These are phyloP conservation scores for Erythrolamprus reginae DNA, from an alignment of 2,113 vertebrate species.

Conservation along the genomic window DNA sequence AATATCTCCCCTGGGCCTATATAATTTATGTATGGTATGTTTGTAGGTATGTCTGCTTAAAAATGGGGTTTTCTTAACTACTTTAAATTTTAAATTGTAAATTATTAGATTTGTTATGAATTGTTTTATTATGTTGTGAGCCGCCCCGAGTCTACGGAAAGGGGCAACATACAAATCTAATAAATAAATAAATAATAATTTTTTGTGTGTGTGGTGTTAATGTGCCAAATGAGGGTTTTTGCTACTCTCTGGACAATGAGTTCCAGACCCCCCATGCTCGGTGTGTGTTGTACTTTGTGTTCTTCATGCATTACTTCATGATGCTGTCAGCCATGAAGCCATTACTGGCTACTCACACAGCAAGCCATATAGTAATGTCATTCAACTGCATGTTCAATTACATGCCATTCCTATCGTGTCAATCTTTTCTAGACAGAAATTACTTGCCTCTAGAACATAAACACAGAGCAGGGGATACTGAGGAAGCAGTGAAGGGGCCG, in stretches of 20 bases:
- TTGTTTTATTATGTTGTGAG: too few relatives aligned
- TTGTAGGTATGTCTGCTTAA: too few relatives aligned
- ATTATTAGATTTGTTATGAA: too few relatives aligned
- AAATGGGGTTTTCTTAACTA: too few relatives aligned
- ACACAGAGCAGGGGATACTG: not conserved
- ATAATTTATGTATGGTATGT: too few relatives aligned
- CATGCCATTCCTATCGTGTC: not conserved
- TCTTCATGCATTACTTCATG: not conserved
- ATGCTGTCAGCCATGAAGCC: not conserved
- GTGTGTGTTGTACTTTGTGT: not conserved
- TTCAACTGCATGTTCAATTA: not conserved
- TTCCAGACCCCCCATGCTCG: not conserved
- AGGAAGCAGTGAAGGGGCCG: not conserved
- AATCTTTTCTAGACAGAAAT: not conserved
- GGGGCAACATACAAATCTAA: too few relatives aligned
- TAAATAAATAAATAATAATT: too few relatives aligned
- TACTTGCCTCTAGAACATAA: not conserved
- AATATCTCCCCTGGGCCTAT: too few relatives aligned
- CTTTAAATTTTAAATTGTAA: too few relatives aligned
- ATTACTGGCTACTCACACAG: not conserved
- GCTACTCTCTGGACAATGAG: not conserved
- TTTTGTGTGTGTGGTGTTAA: too few relatives aligned
- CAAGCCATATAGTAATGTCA: not conserved
- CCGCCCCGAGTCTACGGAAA: too few relatives aligned
- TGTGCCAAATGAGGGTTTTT: too few relatives aligned